These are phyloP conservation scores for Cotesia typhae DNA, from an alignment of 1,140 invertebrate genomes.

Conservation along the genomic window DNA sequence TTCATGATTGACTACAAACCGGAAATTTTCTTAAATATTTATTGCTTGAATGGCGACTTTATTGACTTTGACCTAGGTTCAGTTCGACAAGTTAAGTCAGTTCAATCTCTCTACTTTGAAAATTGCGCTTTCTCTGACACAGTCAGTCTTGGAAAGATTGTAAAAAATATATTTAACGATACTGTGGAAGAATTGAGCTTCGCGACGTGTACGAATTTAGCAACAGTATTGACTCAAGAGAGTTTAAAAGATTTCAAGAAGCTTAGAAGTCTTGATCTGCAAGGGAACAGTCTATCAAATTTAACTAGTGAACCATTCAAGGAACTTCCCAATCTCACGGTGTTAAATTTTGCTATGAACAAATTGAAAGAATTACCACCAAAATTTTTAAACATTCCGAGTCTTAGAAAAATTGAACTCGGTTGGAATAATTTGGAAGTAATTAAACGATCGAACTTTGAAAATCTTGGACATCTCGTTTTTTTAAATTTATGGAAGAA, in stretches of 20 bases:
- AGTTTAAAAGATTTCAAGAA: slow-evolving; percentile 67
- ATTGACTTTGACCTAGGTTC: slow-evolving; percentile 44
- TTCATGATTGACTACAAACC: slow-evolving; percentile 34
- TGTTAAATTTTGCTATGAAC: slow-evolving; percentile 71
- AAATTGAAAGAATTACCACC: slow-evolving; percentile 66
- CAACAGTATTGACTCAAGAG: slow-evolving; percentile 60
- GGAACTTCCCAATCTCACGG: slow-evolving; percentile 68
- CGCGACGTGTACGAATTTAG: slow-evolving; percentile 63
- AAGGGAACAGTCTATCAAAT: slow-evolving; percentile 64
- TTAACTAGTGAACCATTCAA: slow-evolving; percentile 70
- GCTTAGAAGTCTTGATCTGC: slow-evolving; percentile 62
- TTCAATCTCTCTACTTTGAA: slow-evolving; percentile 38
- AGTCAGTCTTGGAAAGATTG: slow-evolving; percentile 46
- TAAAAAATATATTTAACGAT: slow-evolving; percentile 55
- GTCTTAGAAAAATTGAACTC: slow-evolving; percentile 69
- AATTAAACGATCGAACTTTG: slow-evolving; percentile 69
- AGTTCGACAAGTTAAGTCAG: slow-evolving; percentile 1
- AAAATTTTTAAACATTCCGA: slow-evolving; percentile 65
- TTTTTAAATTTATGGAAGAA: slow-evolving; percentile 73
- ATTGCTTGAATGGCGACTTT: slow-evolving; percentile 36
- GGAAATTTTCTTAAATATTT: slow-evolving; percentile 38
- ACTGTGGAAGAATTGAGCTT: slow-evolving; percentile 63
- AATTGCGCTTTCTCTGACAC: slow-evolving; percentile 50
- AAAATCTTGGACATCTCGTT: slow-evolving; percentile 67
- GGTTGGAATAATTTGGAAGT: slow-evolving; percentile 70